phyloP scores from a whole-genome alignment of 2,797 vertebrate genomes.

The Pseudomugil gertrudae region DNA sequence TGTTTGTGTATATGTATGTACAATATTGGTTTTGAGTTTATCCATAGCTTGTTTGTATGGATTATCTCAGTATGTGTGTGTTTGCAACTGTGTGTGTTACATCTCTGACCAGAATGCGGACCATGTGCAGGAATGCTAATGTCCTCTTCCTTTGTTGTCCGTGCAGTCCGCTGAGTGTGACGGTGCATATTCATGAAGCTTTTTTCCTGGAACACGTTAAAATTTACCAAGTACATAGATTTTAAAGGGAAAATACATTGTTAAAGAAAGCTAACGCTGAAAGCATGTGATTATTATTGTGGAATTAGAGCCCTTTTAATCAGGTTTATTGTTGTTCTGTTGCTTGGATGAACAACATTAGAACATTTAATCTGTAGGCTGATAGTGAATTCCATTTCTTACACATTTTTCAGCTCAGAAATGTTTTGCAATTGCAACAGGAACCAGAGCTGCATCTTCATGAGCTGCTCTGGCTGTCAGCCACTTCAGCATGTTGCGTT shows the following conservation, averaged over 20 bases:
- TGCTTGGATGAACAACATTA: background rate
- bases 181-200: constrained; percentile 79
- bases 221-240: constrained; percentile 46
- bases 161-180: constrained; percentile 72
- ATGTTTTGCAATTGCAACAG: constrained; percentile 22
- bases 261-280: constrained; percentile 12
- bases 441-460: constrained; percentile 9
- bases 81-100: constrained; percentile 22
- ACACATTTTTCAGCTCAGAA: constrained; percentile 3
- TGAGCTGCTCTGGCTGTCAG: background rate
- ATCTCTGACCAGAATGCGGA: constrained; percentile 52
- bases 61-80: background rate
- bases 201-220: constrained; percentile 62
- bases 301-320: no score
- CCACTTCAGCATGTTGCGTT: background rate
- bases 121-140: constrained; percentile 79
- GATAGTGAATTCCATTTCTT: constrained; percentile 2
- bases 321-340: background rate
- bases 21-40: background rate
- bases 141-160: constrained; percentile 74
- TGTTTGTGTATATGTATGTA: background rate
- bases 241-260: background rate
- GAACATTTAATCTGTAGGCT: background rate
- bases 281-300: background rate
- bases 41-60: background rate